Percentiles rank a stretch among this genome's conserved stretches.
Evolutionary conservation across 2,888 invertebrate genomes (phyloP).

Genomic region (Chesias legatella): DNA sequence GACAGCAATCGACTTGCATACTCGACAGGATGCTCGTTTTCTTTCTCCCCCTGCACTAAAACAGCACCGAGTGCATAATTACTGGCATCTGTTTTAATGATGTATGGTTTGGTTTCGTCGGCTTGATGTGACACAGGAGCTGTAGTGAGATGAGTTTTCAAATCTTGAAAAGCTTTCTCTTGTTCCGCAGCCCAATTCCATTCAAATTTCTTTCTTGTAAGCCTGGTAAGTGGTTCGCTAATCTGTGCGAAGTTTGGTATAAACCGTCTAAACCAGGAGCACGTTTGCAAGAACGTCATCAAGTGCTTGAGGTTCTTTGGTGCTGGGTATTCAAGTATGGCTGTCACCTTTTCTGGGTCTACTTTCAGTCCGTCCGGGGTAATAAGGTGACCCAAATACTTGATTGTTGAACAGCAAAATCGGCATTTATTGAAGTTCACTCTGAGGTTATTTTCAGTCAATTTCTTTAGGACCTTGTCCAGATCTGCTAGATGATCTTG

Average conservation of each 20-base stretch:
- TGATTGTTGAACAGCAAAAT: slow-evolving; percentile 24
- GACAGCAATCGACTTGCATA: slow-evolving; percentile 22
- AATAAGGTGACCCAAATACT: slow-evolving; percentile 34
- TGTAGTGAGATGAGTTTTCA: background rate
- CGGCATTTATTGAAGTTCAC: slow-evolving; percentile 26
- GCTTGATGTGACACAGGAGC: background rate
- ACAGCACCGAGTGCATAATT: slow-evolving; percentile 1
- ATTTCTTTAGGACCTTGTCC: slow-evolving; percentile 14
- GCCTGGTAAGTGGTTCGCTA: slow-evolving; percentile 5
- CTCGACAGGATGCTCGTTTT: slow-evolving; percentile 22
- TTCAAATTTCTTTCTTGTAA: slow-evolving; percentile 4
- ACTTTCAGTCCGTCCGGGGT: slow-evolving; percentile 29
- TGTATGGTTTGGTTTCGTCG: too few relatives aligned
- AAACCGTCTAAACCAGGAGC: slow-evolving; percentile 13
- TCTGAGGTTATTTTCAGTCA: slow-evolving; percentile 22
- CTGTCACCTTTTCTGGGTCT: slow-evolving; percentile 27
- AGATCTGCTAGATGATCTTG: slow-evolving; percentile 11
- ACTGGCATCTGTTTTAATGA: slow-evolving; percentile 1
- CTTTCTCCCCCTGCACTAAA: slow-evolving; percentile 23
- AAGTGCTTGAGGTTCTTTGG: slow-evolving; percentile 8
- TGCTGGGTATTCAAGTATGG: slow-evolving; percentile 10
- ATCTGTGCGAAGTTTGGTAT: slow-evolving; percentile 7
- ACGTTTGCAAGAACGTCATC: slow-evolving; percentile 9
- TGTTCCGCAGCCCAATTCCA: slow-evolving; percentile 12
- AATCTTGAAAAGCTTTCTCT: background rate